A percentile compares a stretch with the other conserved stretches of the same genome.
phyloP scores from a whole-genome alignment of 1,140 invertebrate genomes.

The Drosophila aff. region DNA sequence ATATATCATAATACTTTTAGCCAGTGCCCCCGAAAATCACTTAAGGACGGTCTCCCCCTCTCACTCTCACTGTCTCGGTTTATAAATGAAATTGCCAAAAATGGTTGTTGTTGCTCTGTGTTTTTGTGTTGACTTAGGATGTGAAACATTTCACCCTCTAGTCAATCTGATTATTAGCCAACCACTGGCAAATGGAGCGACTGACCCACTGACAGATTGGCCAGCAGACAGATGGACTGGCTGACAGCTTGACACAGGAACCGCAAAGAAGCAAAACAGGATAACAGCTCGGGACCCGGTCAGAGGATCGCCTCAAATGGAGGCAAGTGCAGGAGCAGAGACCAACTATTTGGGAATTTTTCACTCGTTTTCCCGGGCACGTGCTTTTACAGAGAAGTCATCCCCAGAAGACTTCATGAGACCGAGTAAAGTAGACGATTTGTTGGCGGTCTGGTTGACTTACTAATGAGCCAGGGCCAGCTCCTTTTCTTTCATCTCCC shows the following conservation, averaged over 20 bases:
- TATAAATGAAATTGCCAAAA: constrained; percentile 50
- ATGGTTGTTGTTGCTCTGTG: constrained; percentile 31
- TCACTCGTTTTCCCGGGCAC: constrained; percentile 64
- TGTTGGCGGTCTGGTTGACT: constrained; percentile 63
- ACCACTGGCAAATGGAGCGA: constrained; percentile 28
- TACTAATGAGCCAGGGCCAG: constrained; percentile 64
- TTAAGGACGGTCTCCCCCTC: constrained; percentile 33
- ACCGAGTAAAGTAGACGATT: constrained; percentile 59
- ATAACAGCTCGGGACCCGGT: neutral
- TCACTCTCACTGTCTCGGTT: neutral
- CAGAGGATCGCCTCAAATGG: constrained; percentile 4
- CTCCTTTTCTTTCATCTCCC: constrained; percentile 10
- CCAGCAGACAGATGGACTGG: constrained; percentile 27
- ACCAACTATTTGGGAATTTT: constrained; percentile 68
- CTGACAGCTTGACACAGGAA: constrained; percentile 35
- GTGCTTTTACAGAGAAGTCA: constrained; percentile 35
- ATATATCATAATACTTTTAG: constrained; percentile 56
- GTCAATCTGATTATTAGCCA: constrained; percentile 67
- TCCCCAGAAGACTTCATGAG: constrained; percentile 15
- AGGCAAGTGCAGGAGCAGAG: constrained; percentile 29
- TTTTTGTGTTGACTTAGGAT: constrained; percentile 68
- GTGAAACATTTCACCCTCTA: constrained; percentile 40
- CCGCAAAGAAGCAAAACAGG: constrained; percentile 18
- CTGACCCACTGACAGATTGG: constrained; percentile 37
- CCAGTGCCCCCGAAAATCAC: constrained; percentile 52